Evolutionary conservation across 1,140 invertebrate genomes (phyloP).

Genomic region (Nasonia giraulti): DNA sequence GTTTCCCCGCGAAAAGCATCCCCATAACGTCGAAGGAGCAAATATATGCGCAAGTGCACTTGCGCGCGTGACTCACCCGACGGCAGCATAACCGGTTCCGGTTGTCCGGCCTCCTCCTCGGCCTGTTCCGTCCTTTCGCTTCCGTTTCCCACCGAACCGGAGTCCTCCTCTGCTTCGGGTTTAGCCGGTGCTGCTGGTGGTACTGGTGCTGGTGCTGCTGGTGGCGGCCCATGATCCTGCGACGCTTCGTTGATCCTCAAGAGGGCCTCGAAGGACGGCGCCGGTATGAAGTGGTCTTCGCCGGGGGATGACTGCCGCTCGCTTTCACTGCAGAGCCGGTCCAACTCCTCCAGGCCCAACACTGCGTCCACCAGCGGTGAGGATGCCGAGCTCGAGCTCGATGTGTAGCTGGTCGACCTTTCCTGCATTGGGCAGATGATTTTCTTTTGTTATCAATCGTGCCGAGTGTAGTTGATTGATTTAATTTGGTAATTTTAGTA

Average conservation of each 20-base stretch:
- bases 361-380: not conserved
- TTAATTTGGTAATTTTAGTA: too few relatives aligned
- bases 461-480: too few relatives aligned
- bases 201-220: not conserved
- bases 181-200: not conserved
- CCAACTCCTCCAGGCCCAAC: conserved; percentile 37
- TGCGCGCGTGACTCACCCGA: conserved; percentile 57
- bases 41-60: not conserved
- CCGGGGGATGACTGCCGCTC: not conserved
- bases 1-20: not conserved
- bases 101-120: conserved; percentile 39
- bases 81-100: conserved; percentile 61
- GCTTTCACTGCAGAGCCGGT: conserved; percentile 2
- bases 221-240: not conserved
- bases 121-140: conserved; percentile 20
- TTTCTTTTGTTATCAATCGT: not conserved
- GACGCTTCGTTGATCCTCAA: conserved; percentile 14
- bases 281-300: not conserved
- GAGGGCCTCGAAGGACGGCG: not conserved
- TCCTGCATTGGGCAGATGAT: not conserved
- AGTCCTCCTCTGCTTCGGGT: not conserved
- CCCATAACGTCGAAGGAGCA: not conserved
- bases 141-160: conserved; percentile 44
- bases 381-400: conserved; percentile 26
- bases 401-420: conserved; percentile 18